phyloP scores from a whole-genome alignment of 2,113 vertebrate genomes.

The Furnarius figulus region DNA sequence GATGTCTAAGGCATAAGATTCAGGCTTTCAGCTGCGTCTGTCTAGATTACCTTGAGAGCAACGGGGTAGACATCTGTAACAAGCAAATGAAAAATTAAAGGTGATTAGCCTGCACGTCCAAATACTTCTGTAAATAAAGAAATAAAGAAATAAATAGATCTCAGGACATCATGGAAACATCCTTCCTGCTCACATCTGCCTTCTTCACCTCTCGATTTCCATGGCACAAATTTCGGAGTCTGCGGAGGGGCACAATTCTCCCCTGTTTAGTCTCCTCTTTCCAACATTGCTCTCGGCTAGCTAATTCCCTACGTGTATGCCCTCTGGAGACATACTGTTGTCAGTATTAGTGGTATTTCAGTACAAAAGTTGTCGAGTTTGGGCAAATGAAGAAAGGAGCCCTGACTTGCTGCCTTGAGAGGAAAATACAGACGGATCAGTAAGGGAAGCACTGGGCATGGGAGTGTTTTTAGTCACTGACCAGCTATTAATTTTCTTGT shows the following conservation, averaged over 20 bases:
- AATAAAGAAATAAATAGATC: slow-evolving; percentile 56
- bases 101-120: slow-evolving; percentile 74
- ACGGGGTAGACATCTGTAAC: slow-evolving; percentile 84
- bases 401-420: background rate
- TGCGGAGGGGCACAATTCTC: background rate
- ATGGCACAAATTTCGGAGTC: background rate
- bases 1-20: slow-evolving; percentile 94
- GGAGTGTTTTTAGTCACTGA: background rate
- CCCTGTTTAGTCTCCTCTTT: background rate
- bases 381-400: background rate
- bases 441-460: background rate
- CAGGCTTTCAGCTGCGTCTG: slow-evolving; percentile 87
- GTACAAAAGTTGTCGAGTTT: background rate
- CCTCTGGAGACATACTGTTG: background rate
- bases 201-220: background rate
- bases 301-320: background rate
- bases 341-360: background rate
- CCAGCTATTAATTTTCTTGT: background rate
- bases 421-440: background rate
- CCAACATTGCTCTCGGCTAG: background rate
- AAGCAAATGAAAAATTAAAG: slow-evolving; percentile 89
- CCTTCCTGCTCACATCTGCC: background rate
- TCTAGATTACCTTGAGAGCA: slow-evolving; percentile 88
- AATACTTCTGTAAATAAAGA: slow-evolving; percentile 68
- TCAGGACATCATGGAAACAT: slow-evolving; percentile 24